These are phyloP conservation scores for Pygoscelis antarcticus DNA, from an alignment of 2,113 vertebrate species.

Conservation along the genomic window DNA sequence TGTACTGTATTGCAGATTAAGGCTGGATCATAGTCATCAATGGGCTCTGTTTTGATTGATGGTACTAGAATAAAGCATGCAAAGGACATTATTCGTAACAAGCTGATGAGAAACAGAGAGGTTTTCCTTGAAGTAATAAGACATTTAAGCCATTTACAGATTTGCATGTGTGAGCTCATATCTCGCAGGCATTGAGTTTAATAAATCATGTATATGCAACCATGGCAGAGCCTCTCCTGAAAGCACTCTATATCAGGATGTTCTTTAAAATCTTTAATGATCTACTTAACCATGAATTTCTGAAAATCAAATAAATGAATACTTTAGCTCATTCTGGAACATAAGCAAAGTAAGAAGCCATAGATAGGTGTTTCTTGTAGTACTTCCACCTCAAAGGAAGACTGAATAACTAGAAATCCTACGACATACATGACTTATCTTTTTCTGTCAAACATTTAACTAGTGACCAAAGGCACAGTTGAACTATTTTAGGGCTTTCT, in stretches of 20 bases:
- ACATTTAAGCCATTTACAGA: neutral
- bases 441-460: neutral
- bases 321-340: neutral
- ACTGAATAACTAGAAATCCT: neutral
- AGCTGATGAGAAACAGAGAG: neutral
- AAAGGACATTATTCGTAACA: conserved; percentile 11
- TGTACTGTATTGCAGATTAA: conserved; percentile 85
- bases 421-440: neutral
- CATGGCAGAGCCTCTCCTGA: neutral
- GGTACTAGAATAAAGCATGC: conserved; percentile 83
- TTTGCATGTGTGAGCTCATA: neutral
- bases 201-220: neutral
- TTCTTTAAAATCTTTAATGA: neutral
- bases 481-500: neutral
- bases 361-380: neutral
- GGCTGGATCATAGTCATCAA: conserved; percentile 89
- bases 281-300: neutral
- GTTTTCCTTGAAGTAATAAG: conserved; percentile 19
- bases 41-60: conserved; percentile 95
- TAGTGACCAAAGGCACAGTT: neutral
- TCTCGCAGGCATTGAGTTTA: neutral
- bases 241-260: neutral
- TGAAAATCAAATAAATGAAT: neutral
- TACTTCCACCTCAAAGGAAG: neutral
- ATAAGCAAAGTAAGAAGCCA: neutral